Base-by-base conservation (phyloP, 2,113 vertebrate species). In the Rostratula benghalensis region DNA sequence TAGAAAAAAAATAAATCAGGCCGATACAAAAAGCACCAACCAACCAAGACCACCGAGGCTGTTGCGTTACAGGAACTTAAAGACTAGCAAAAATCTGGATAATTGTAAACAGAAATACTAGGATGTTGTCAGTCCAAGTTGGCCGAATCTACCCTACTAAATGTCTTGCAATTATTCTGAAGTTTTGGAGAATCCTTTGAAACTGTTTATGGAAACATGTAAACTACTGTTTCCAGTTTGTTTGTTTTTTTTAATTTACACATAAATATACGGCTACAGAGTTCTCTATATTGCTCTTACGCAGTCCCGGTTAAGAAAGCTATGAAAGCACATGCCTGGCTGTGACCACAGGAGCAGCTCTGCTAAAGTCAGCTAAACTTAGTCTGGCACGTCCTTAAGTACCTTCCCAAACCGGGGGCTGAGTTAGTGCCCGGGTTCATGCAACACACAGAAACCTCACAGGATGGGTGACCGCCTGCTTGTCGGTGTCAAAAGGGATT, bases 1-100 rank as follows among this genome's bases (percentile, higher is more conserved):
- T 87, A 91, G 88, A 73, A 83, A 78, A 82, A 73, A 77, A 45
- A 43, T 6, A 25, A 14, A 54, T 13, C 27, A 68, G 60, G 85
- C 51, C 64, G 30, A 53, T 61, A 85, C 91, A 87, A 94, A 94
- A 93, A 97, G 95, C 94, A 97, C 95, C 94, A 94, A 95, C 82
- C 90, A 88, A 73, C 45, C 53, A 91, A 37, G 64, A 87, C 85
- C 70, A 92, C 78, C 87, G 94, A 93, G 84, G 92, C 82, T 91
- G 86, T 73, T 96, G 91, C 53, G 59, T 37, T 71, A 77, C 41
- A 92, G 73, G 71, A 85, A 71, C 68, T 90, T 43, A 81, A 83
- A 59, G 53, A 61, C 46, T 89, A 60, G 48, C 6, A 92, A 83
- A 87, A 80, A 46, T 64, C 83, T 1, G 88, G 79, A 43, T 94